phyloP scores from a whole-genome alignment of 2,888 invertebrate species.

The Spilosoma lubricipeda region DNA sequence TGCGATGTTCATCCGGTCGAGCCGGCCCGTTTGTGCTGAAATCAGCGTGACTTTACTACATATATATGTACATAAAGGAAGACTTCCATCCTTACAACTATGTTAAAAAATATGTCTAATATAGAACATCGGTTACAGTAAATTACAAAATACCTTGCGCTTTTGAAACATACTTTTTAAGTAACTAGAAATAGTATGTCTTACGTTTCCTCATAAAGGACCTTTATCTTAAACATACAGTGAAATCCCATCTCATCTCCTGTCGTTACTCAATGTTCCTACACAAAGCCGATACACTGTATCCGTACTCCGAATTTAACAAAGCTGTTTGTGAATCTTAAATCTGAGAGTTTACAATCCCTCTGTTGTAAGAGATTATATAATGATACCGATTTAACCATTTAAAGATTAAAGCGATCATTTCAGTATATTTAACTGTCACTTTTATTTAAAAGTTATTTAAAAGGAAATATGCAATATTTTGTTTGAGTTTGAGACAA shows the following conservation, averaged over 20 bases:
- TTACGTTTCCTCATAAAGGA: too few species aligned
- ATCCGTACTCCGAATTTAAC: conserved; percentile 27
- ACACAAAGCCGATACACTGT: conserved; percentile 26
- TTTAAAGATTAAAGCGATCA: background rate
- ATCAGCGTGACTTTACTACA: too few species aligned
- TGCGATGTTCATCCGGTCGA: too few species aligned
- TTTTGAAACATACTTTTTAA: background rate
- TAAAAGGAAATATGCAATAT: background rate
- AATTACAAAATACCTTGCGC: too few species aligned
- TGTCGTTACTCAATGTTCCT: conserved; percentile 26
- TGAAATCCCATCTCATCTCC: conserved; percentile 20
- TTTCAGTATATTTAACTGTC: too few species aligned
- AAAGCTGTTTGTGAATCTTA: conserved; percentile 24
- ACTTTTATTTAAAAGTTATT: background rate
- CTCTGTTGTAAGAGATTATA: conserved; percentile 14
- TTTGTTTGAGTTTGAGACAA: background rate
- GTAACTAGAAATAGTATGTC: too few species aligned
- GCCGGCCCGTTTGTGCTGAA: too few species aligned
- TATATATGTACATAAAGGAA: too few species aligned
- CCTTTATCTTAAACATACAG: conserved; percentile 8
- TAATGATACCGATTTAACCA: conserved; percentile 11
- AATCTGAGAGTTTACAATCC: conserved; percentile 20
- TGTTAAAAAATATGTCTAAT: too few species aligned
- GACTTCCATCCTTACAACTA: too few species aligned
- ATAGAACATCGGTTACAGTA: too few species aligned